Base-by-base conservation (phyloP, 2,113 vertebrate genomes). In the Cyphomyrus plagiostoma region DNA sequence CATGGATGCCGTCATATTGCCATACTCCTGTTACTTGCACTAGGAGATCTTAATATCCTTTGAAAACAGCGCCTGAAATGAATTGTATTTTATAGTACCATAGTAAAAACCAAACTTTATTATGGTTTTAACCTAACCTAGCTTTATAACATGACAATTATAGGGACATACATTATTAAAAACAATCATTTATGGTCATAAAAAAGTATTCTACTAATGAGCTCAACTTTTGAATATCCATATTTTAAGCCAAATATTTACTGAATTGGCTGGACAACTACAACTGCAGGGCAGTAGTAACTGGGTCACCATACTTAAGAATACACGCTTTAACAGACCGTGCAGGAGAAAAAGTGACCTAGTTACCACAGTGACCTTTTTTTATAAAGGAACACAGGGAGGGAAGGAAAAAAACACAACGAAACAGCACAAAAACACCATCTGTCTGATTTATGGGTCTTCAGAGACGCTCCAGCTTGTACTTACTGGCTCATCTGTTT, bases 251-350 rank as follows among this genome's bases (percentile, higher is more conserved):
- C 23, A 46, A 23, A 84, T 84, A 45, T 84, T 45, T 39, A 84
- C 19, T 84, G 82, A 84, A 52, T 53, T 86, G 26, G 90, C 90
- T 90, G 89, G 90, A 89, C 91, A 86, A 91, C 91, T 94, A 45
- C 49, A 13, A 93, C 90, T 93, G 90, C 90, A 88, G 80, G 92
- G 91, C 91, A 83, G 80, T 9, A 19, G 52, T 92, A 94, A 94
- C 93, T 90, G 92, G 93, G 92, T 93, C 93, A 93, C 88, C 90
- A 87, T 93, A 92, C 94, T 94, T 92, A 93, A 30, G 49, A 86
- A 86, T n/a, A 84, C 17, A 4, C 11, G 23, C 91, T 91, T 90
- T 88, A 46, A 84, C 39, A 48, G 39, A 84, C 6, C 82, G 5
- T 45, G 77, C 45, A 45, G 45, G 23, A n/a, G 82, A 84, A 17